Evolutionary conservation across 2,113 vertebrate genomes (phyloP).

Genomic region (Dolichallabes microphthalmus): DNA sequence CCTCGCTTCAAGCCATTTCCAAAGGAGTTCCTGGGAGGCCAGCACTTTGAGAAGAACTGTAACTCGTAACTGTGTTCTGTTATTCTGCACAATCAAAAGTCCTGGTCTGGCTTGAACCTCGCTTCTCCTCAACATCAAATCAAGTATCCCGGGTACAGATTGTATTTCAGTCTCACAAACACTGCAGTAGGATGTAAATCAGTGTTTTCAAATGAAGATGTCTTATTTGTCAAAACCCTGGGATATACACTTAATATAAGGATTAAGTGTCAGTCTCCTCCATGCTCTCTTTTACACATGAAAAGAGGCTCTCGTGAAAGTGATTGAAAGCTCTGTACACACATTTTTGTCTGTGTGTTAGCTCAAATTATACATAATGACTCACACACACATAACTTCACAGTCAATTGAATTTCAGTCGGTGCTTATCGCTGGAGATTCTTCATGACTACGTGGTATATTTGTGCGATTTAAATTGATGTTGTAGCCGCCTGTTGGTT

Average conservation of each 20-base stretch:
- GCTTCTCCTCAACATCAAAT: neutral
- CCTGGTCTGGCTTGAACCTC: no score
- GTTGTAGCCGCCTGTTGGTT: slow-evolving; percentile 41
- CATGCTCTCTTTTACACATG: slow-evolving; percentile 28
- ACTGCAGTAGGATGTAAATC: slow-evolving; percentile 4
- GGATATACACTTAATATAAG: slow-evolving; percentile 49
- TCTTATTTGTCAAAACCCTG: slow-evolving; percentile 44
- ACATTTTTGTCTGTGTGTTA: slow-evolving; percentile 42
- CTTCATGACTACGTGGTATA: slow-evolving; percentile 27
- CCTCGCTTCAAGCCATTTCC: no score
- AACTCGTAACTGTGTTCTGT: no score
- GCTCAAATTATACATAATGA: slow-evolving; percentile 55
- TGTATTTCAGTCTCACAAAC: neutral
- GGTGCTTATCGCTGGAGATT: slow-evolving; percentile 31
- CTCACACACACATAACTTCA: slow-evolving; percentile 26
- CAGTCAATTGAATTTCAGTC: slow-evolving; percentile 52
- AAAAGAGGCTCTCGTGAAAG: slow-evolving; percentile 43
- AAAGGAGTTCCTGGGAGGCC: no score
- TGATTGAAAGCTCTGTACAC: slow-evolving; percentile 57
- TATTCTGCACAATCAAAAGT: no score
- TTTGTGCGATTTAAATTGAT: slow-evolving; percentile 41
- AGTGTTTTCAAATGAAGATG: slow-evolving; percentile 12
- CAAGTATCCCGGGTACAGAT: neutral
- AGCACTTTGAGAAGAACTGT: no score
- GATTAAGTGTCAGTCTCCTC: slow-evolving; percentile 46